Percentiles rank a stretch among this genome's conserved stretches.
Evolutionary conservation across 2,888 invertebrate genomes (phyloP).

Genomic region (Drosophila ezoana): DNA sequence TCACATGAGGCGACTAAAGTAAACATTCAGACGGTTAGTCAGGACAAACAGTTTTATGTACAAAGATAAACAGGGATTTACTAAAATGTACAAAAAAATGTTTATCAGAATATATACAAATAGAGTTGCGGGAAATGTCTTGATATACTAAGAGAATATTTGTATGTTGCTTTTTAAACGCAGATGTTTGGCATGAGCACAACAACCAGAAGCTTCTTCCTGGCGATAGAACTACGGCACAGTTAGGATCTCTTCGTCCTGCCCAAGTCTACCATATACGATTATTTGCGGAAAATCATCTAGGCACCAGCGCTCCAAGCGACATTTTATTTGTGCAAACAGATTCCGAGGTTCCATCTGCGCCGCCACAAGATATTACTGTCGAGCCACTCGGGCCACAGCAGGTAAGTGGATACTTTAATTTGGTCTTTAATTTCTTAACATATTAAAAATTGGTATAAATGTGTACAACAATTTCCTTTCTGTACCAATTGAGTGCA

Average conservation of each 20-base stretch:
- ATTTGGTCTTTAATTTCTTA: not conserved
- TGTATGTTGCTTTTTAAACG: not conserved
- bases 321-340: constrained; percentile 87
- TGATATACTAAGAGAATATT: too few species aligned
- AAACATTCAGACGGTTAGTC: too few species aligned
- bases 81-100: too few species aligned
- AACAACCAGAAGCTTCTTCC: constrained; percentile 86
- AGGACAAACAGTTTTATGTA: too few species aligned
- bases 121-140: too few species aligned
- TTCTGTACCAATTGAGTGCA: too few species aligned
- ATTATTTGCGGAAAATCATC: constrained; percentile 87
- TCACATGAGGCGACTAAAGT: too few species aligned
- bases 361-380: constrained; percentile 89
- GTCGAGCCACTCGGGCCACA: constrained; percentile 89
- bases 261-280: constrained; percentile 87
- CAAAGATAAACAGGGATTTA: too few species aligned
- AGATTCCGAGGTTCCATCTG: constrained; percentile 88
- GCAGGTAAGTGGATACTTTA: constrained; percentile 80
- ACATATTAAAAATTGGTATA: too few species aligned
- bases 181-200: constrained; percentile 87
- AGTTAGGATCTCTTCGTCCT: constrained; percentile 86
- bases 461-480: too few species aligned
- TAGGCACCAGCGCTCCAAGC: constrained; percentile 87
- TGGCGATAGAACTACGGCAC: constrained; percentile 86
- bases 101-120: too few species aligned